Evolutionary conservation across 2,797 vertebrate species (phyloP).

Genomic region (Coranthus polyacanthus): DNA sequence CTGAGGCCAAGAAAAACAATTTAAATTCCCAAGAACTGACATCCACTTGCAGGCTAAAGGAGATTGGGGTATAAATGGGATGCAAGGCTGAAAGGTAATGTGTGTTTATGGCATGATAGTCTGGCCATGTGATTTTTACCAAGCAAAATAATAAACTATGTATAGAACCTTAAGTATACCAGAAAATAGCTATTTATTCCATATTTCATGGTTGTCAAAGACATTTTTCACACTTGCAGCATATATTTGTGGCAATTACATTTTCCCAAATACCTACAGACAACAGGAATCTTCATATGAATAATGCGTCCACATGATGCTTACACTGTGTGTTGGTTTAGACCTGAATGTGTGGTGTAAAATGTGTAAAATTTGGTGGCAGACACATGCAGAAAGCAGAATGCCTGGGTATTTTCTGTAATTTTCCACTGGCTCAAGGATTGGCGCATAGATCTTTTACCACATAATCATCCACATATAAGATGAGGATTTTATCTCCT

Average conservation of each 20-base stretch:
- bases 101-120: constrained; percentile 26
- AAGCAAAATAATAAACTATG: constrained; percentile 33
- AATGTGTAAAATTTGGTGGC: constrained; percentile 12
- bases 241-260: constrained; percentile 52
- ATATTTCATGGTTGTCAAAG: constrained; percentile 59
- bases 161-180: constrained; percentile 25
- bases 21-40: constrained; percentile 76
- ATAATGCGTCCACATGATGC: constrained; percentile 17
- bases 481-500: constrained; percentile 18
- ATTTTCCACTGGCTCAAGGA: constrained; percentile 10
- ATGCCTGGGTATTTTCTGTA: constrained; percentile 8
- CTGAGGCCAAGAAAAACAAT: constrained; percentile 79
- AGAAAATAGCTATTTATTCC: constrained; percentile 49
- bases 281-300: constrained; percentile 35
- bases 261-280: constrained; percentile 41
- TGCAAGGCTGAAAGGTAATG: constrained; percentile 31
- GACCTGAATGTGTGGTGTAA: constrained; percentile 1
- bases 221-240: constrained; percentile 53
- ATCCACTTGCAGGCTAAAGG: constrained; percentile 74
- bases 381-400: constrained; percentile 20
- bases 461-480: constrained; percentile 21
- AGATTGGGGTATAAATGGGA: constrained; percentile 22
- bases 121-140: constrained; percentile 32
- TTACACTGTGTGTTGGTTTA: constrained; percentile 22
- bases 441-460: constrained; percentile 9